These are phyloP conservation scores for Trinectes maculatus DNA, from an alignment of 2,113 vertebrate species.

Conservation along the genomic window DNA sequence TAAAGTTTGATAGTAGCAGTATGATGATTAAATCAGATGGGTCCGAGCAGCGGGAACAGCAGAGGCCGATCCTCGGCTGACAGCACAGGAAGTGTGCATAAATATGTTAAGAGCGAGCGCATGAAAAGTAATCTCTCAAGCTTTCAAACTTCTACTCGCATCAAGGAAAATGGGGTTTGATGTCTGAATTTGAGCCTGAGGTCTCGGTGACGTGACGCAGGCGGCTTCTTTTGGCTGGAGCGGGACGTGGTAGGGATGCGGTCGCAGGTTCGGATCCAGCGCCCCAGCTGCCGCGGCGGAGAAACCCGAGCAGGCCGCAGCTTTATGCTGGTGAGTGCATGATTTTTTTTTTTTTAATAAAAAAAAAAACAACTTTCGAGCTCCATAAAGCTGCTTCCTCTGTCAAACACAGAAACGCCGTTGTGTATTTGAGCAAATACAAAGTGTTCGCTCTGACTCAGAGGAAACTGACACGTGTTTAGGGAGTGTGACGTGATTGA, in stretches of 20 bases:
- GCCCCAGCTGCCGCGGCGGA: slow-evolving; percentile 6
- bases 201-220: background rate
- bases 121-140: slow-evolving; percentile 8
- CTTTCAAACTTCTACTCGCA: background rate
- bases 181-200: slow-evolving; percentile 3
- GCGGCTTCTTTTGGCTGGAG: slow-evolving; percentile 42
- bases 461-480: slow-evolving; percentile 1
- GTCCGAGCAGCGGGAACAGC: background rate
- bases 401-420: slow-evolving; percentile 28
- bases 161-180: background rate
- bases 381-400: slow-evolving; percentile 40
- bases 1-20: background rate
- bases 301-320: background rate
- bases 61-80: background rate
- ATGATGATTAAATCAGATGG: slow-evolving; percentile 42
- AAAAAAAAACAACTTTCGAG: slow-evolving; percentile 18
- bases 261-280: slow-evolving; percentile 35
- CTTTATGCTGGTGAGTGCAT: slow-evolving; percentile 2
- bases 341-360: too few species aligned
- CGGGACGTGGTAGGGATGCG: background rate
- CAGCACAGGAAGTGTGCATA: slow-evolving; percentile 19
- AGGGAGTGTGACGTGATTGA: slow-evolving; percentile 34
- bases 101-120: slow-evolving; percentile 10
- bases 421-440: too few species aligned
- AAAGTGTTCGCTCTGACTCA: slow-evolving; percentile 10